Conservation (phyloP, 2,888 invertebrate genomes). For the Hirtodrosophila histrioides region DNA sequence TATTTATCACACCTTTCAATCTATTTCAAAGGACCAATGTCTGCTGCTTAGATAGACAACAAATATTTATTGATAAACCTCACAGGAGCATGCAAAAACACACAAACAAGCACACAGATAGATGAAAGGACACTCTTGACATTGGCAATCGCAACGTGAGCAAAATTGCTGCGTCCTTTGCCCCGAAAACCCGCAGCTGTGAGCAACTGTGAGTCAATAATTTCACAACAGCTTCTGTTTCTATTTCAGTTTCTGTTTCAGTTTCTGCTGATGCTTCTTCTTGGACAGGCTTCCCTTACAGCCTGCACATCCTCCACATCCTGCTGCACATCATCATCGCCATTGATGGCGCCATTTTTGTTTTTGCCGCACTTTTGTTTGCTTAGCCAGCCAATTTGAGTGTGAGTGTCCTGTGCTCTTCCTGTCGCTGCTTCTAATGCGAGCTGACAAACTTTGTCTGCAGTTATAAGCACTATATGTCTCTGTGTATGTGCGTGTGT, state of each 20-base stretch:
- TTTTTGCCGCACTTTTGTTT: constrained; percentile 62
- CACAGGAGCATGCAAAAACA: constrained; percentile 2
- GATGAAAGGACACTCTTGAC: constrained; percentile 23
- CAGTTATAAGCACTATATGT: constrained; percentile 49
- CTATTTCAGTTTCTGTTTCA: constrained; percentile 1
- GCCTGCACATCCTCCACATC: constrained; percentile 28
- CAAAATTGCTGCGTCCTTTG: constrained; percentile 34
- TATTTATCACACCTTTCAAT: no score
- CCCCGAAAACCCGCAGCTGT: not conserved
- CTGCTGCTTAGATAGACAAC: constrained; percentile 7
- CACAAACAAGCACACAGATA: not conserved
- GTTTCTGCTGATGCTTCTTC: not conserved
- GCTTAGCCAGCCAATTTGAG: constrained; percentile 51
- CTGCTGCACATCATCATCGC: constrained; percentile 54
- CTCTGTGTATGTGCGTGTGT: constrained; percentile 8
- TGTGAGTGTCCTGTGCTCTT: constrained; percentile 35
- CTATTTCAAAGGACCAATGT: no score
- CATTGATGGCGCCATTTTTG: constrained; percentile 78
- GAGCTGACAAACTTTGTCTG: constrained; percentile 76
- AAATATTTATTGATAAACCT: constrained; percentile 59
- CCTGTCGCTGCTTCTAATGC: constrained; percentile 53
- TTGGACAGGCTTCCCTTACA: not conserved
- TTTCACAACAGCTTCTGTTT: constrained; percentile 36
- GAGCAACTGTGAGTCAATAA: constrained; percentile 48
- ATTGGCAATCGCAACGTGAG: constrained; percentile 38